These are phyloP conservation scores for Phoebastria nigripes DNA, from an alignment of 2,797 vertebrate genomes.

Conservation along the genomic window DNA sequence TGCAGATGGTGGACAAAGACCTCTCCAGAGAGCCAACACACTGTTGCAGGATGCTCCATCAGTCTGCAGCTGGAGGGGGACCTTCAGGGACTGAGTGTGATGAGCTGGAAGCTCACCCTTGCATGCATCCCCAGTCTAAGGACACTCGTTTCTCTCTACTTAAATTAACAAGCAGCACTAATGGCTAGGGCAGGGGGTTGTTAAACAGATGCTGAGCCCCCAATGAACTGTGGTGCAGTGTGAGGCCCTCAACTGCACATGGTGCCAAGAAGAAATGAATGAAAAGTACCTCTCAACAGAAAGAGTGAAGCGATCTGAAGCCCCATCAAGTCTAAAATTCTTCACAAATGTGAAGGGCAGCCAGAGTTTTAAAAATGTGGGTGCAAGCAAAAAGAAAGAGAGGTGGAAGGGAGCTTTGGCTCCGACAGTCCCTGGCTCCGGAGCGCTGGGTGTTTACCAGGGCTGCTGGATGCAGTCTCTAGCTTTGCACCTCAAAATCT, in stretches of 20 bases:
- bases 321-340: background rate
- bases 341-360: background rate
- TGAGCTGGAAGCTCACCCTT: background rate
- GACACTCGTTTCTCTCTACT: background rate
- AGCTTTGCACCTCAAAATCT: background rate
- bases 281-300: background rate
- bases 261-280: background rate
- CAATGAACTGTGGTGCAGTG: accelerated
- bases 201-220: background rate
- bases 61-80: background rate
- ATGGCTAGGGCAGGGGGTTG: no score
- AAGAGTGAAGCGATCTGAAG: background rate
- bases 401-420: background rate
- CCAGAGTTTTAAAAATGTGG: background rate
- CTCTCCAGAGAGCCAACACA: background rate
- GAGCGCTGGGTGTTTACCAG: background rate
- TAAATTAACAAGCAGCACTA: background rate
- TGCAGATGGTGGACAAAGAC: background rate
- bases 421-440: accelerated
- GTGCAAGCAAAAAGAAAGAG: background rate
- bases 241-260: background rate
- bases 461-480: background rate
- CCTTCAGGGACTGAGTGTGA: background rate
- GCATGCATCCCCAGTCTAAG: background rate
- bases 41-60: background rate